These are phyloP conservation scores for Chalcis sispes DNA, from an alignment of 2,888 invertebrate genomes.

Conservation along the genomic window DNA sequence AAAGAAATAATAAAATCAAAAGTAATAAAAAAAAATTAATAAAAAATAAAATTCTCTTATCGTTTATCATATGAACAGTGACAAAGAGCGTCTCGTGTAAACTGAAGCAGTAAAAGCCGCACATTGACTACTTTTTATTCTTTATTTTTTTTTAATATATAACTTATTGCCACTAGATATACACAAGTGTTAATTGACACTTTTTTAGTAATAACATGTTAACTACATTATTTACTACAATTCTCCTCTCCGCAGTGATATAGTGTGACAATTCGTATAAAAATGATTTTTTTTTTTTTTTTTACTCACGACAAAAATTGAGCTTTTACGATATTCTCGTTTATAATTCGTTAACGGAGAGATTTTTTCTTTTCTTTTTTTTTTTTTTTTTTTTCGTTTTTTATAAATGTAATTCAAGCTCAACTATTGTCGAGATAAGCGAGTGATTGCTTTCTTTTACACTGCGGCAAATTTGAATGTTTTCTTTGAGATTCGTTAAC, in stretches of 20 bases:
- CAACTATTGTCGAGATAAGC: slow-evolving; percentile 17
- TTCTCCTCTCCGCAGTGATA: neutral
- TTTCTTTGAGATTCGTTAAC: slow-evolving; percentile 33
- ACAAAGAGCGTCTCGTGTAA: slow-evolving; percentile 45
- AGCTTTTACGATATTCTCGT: neutral
- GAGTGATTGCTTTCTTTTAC: slow-evolving; percentile 11
- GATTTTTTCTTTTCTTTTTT: neutral
- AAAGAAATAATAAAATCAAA: slow-evolving; percentile 33
- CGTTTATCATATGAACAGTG: slow-evolving; percentile 15
- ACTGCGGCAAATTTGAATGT: slow-evolving; percentile 15
- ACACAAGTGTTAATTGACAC: slow-evolving; percentile 40
- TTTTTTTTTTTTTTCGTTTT: neutral
- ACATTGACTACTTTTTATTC: slow-evolving; percentile 60
- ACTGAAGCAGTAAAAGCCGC: slow-evolving; percentile 53
- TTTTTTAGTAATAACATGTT: slow-evolving; percentile 31
- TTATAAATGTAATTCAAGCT: neutral
- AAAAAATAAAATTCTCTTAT: slow-evolving; percentile 46
- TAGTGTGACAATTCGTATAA: slow-evolving; percentile 25
- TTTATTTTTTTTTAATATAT: slow-evolving; percentile 19
- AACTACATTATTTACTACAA: slow-evolving; percentile 31
- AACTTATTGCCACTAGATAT: slow-evolving; percentile 24
- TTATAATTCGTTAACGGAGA: neutral
- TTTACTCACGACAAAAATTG: slow-evolving; percentile 13
- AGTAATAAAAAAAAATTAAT: slow-evolving; percentile 56
- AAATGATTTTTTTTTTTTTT: neutral